Percentiles rank a stretch among this genome's conserved stretches.
Evolutionary conservation across 2,113 vertebrate species (phyloP).

Genomic region (Setophaga petechia): DNA sequence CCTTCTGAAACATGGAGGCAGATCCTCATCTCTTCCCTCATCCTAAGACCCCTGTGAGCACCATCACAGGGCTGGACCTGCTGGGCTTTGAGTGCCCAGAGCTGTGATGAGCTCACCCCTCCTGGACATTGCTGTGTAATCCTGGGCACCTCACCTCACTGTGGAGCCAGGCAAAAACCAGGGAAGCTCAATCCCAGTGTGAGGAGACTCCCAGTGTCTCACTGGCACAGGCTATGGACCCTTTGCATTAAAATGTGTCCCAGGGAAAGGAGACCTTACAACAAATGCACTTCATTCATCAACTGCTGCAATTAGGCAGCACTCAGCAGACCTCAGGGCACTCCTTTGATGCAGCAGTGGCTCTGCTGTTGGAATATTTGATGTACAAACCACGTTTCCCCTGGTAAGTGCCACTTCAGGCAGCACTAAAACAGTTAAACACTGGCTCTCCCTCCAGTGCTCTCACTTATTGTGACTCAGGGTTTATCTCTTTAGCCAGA

Average conservation of each 20-base stretch:
- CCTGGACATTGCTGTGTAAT: accelerated
- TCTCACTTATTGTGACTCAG: neutral
- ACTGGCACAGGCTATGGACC: neutral
- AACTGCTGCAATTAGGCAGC: neutral
- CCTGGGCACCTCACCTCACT: no score
- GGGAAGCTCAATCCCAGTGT: neutral
- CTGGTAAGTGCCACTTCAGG: neutral
- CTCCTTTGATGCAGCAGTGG: neutral
- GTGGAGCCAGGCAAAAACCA: neutral
- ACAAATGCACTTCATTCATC: neutral
- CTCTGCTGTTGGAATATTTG: neutral
- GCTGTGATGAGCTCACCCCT: accelerated
- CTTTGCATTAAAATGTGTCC: neutral
- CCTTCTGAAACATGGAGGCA: no score
- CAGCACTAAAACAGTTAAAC: neutral
- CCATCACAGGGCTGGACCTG: no score
- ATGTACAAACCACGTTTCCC: neutral
- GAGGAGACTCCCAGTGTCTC: neutral
- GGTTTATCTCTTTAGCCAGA: conserved; percentile 26
- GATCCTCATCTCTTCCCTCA: no score
- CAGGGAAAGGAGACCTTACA: neutral
- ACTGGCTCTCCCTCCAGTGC: neutral
- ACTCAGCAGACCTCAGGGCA: neutral
- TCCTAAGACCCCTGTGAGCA: no score
- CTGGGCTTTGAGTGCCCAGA: neutral